Percentiles rank a stretch among this genome's conserved stretches.
Evolutionary conservation across 2,888 invertebrate genomes (phyloP).

Genomic region (Epirrhoe tristata): DNA sequence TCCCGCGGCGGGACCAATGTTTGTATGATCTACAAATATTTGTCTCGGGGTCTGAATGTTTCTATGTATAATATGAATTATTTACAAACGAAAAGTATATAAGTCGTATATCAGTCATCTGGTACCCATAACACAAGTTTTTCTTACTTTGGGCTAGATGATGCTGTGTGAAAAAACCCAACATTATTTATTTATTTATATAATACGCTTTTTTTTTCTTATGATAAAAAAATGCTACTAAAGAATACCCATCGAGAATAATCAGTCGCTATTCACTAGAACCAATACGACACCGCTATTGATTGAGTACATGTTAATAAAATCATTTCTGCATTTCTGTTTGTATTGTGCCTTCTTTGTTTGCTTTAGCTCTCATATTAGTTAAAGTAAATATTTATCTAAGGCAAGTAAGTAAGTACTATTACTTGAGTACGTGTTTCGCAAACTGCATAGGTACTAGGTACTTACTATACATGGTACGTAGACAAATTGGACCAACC

Average conservation of each 20-base stretch:
- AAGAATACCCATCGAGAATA: conserved; percentile 4
- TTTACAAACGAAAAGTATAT: too few species aligned
- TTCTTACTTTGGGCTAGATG: too few species aligned
- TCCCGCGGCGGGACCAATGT: too few species aligned
- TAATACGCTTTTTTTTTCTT: too few species aligned
- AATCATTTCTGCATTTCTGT: conserved; percentile 15
- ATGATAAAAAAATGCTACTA: neutral
- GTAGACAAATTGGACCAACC: neutral
- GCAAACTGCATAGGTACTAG: conserved; percentile 32
- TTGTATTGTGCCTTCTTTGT: conserved; percentile 33
- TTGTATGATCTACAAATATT: too few species aligned
- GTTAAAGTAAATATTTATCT: conserved; percentile 39
- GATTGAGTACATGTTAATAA: neutral
- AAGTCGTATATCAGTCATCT: too few species aligned
- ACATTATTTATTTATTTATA: too few species aligned
- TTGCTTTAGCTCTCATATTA: conserved; percentile 36
- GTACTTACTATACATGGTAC: too few species aligned
- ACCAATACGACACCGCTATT: conserved; percentile 7
- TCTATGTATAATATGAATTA: too few species aligned
- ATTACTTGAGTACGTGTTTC: conserved; percentile 18
- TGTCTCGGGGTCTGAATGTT: too few species aligned
- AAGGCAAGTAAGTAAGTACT: conserved; percentile 3
- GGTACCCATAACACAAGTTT: too few species aligned
- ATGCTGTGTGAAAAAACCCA: too few species aligned
- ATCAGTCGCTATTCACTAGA: conserved; percentile 15